Base-by-base conservation (phyloP, 2,113 vertebrate genomes). In the Zapus hudsonius region DNA sequence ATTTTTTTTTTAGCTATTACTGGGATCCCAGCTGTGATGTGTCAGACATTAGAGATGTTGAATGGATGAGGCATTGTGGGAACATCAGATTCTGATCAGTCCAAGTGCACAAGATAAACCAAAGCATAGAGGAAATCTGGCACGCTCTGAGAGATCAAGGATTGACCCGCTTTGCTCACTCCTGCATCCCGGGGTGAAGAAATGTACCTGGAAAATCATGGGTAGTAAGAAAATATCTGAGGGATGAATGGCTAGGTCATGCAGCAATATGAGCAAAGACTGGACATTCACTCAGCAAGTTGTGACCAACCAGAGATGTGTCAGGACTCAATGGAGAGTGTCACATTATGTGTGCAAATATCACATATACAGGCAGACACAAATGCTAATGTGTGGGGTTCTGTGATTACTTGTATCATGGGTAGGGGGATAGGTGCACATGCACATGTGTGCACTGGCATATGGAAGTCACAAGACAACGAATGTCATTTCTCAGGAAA, bases 61-160 rank as follows among this genome's bases (percentile, higher is more conserved):
- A 5, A 63, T 4, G 11, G 44, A 42, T 23, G 13, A 31, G 8
- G 15, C n/a, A 64, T 42, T 23, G 38, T 8, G 13, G 11, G 3
- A 12, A 44, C 89, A 75, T 2, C 0, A 23, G 4, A 23, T 52
- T 2, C 5, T 1, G 0, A 7, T 64, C 15, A 4, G 8, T 33
- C 27, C 8, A 87, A 87, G 31, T 13, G 29, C 3, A 12, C 0
- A 4, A 76, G 25, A 12, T 55, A 72, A 42, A 29, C 0, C 15
- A 84, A 16, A 7, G 29, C 2, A 84, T 15, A 1, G 22, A 4
- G 17, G 87, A 52, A 57, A 38, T 3, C 42, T 13, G 5, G 23
- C 29, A 12, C 3, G 11, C 2, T 40, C 22, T 67, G 2, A 63
- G 9, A 9, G 2, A 36, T 25, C 23, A 81, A 5, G 11, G 15